A percentile compares a stretch with the other conserved stretches of the same genome.
These are phyloP conservation scores for Smutsia gigantea DNA, from an alignment of 2,797 vertebrate species.

Conservation along the genomic window DNA sequence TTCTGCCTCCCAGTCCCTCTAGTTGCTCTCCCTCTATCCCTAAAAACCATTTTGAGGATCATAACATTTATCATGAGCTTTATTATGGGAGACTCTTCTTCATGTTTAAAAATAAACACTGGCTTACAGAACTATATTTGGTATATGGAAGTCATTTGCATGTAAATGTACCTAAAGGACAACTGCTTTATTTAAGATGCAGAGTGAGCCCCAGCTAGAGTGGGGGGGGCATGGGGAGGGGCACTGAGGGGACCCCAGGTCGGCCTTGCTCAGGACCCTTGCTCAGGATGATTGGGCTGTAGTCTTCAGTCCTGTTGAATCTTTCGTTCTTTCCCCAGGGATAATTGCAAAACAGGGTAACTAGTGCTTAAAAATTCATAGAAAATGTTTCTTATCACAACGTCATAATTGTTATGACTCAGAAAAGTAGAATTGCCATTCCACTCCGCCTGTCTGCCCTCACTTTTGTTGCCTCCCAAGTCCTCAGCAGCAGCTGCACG, in stretches of 20 bases:
- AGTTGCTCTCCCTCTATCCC: background rate
- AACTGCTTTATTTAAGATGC: constrained; percentile 57
- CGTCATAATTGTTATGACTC: constrained; percentile 88
- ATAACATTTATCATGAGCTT: constrained; percentile 71
- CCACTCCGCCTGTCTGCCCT: constrained; percentile 79
- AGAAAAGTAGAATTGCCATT: constrained; percentile 87
- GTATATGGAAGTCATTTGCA: constrained; percentile 72
- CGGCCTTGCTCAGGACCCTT: constrained; percentile 45
- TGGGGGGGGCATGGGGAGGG: background rate
- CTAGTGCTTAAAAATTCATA: constrained; percentile 88
- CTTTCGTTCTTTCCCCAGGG: constrained; percentile 73
- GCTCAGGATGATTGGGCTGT: constrained; percentile 34
- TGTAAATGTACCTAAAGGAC: constrained; percentile 71
- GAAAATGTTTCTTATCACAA: constrained; percentile 87
- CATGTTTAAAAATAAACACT: constrained; percentile 76
- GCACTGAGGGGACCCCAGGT: background rate
- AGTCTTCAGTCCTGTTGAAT: constrained; percentile 81
- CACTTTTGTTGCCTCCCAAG: constrained; percentile 79
- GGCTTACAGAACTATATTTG: constrained; percentile 66
- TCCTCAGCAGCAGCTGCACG: constrained; percentile 85
- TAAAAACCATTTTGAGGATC: constrained; percentile 67
- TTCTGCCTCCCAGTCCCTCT: background rate
- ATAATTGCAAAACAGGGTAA: constrained; percentile 84
- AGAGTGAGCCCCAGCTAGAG: constrained; percentile 61
- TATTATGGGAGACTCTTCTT: constrained; percentile 71